phyloP scores from a whole-genome alignment of 2,888 invertebrate species.

The Chrysolina americana region DNA sequence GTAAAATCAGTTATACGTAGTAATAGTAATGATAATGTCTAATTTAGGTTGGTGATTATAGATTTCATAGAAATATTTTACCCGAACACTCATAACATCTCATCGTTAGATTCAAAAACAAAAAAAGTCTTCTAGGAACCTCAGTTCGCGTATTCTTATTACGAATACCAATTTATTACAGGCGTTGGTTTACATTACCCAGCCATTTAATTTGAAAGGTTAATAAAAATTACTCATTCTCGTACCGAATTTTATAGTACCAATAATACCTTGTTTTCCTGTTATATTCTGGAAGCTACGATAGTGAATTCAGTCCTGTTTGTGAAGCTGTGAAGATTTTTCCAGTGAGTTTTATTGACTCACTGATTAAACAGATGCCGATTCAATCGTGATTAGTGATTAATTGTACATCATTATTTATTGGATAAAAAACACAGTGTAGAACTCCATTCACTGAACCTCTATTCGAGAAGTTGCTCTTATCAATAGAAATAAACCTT shows the following conservation, averaged over 20 bases:
- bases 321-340: background rate
- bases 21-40: background rate
- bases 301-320: background rate
- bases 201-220: background rate
- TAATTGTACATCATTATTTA: too few relatives aligned
- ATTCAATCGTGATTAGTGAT: too few relatives aligned
- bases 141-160: background rate
- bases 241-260: background rate
- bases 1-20: background rate
- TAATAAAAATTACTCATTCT: conserved; percentile 10
- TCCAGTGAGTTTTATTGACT: background rate
- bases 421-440: too few relatives aligned
- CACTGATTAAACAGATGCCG: background rate
- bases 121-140: background rate
- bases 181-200: background rate
- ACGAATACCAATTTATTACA: conserved; percentile 2
- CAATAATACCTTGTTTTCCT: conserved; percentile 5
- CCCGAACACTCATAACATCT: too few relatives aligned
- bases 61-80: too few relatives aligned
- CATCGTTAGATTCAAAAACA: background rate
- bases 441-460: too few relatives aligned
- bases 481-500: too few relatives aligned
- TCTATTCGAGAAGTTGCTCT: too few relatives aligned
- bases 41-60: background rate
- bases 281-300: background rate